phyloP scores from a whole-genome alignment of 2,888 invertebrate species.

The Drosophila greeni region DNA sequence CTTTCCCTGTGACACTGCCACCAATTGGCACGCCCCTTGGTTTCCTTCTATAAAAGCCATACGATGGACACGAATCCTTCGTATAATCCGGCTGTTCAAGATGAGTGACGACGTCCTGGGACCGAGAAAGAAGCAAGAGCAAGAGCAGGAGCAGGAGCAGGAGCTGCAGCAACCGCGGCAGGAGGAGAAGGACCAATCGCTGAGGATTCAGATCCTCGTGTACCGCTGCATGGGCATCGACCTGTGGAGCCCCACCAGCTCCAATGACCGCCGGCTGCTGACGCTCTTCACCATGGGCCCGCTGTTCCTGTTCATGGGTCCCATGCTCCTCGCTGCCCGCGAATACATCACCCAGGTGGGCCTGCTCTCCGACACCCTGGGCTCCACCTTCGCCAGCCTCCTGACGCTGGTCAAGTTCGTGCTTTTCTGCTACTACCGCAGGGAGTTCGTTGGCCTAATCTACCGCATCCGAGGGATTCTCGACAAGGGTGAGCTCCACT shows the following conservation, averaged over 20 bases:
- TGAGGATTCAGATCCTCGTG: constrained; percentile 44
- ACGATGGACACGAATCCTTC: not conserved
- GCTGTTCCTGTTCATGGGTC: constrained; percentile 24
- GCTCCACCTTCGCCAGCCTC: constrained; percentile 36
- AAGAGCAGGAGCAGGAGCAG: not conserved
- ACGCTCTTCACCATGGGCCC: constrained; percentile 30
- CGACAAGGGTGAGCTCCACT: constrained; percentile 37
- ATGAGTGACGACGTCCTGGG: not conserved
- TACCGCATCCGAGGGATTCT: constrained; percentile 46
- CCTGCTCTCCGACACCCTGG: constrained; percentile 46
- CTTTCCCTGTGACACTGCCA: constrained; percentile 1
- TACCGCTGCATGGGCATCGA: constrained; percentile 53
- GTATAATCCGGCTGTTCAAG: not conserved
- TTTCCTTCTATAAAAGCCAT: constrained; percentile 13
- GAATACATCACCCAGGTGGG: constrained; percentile 43
- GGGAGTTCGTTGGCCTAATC: constrained; percentile 48
- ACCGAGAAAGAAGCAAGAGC: not conserved
- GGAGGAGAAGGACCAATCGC: constrained; percentile 29
- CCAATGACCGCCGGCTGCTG: constrained; percentile 39
- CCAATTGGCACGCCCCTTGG: constrained; percentile 8
- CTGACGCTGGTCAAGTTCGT: constrained; percentile 44
- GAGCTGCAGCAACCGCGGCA: not conserved
- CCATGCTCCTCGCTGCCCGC: constrained; percentile 32
- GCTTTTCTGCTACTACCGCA: constrained; percentile 47
- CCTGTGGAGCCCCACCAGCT: constrained; percentile 30